phyloP scores from a whole-genome alignment of 2,797 vertebrate genomes.

The Eospalax fontanierii region DNA sequence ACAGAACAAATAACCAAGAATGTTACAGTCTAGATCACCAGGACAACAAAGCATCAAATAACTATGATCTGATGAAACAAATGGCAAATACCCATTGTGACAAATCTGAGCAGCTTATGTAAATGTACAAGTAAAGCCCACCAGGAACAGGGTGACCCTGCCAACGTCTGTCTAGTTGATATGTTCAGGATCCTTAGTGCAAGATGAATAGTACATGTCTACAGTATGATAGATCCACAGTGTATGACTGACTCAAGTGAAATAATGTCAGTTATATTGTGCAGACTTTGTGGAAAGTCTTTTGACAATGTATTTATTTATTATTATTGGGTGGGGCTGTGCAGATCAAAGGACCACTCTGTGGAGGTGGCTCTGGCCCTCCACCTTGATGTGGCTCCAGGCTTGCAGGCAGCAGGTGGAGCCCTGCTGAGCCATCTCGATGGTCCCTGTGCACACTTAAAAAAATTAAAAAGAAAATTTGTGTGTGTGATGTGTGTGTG shows the following conservation, averaged over 20 bases:
- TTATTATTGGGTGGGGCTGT: too few relatives aligned
- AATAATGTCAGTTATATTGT: not conserved
- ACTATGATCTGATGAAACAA: slow-evolving; percentile 34
- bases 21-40: not conserved
- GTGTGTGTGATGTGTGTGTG: not conserved
- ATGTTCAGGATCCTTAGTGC: not conserved
- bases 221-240: not conserved
- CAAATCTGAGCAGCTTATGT: not conserved
- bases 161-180: too few relatives aligned
- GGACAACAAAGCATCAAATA: not conserved
- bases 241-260: not conserved
- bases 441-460: not conserved
- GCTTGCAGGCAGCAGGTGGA: not conserved
- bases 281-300: not conserved
- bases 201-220: not conserved
- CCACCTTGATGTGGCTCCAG: not conserved
- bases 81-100: not conserved
- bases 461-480: too few relatives aligned
- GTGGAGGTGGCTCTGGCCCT: too few relatives aligned
- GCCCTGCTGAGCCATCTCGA: not conserved
- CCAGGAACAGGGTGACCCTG: not conserved
- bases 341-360: too few relatives aligned
- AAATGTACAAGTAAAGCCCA: not conserved
- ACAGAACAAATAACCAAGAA: not conserved
- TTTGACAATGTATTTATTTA: too few relatives aligned